Conservation (phyloP, 2,113 vertebrate genomes). For the Cervus canadensis region DNA sequence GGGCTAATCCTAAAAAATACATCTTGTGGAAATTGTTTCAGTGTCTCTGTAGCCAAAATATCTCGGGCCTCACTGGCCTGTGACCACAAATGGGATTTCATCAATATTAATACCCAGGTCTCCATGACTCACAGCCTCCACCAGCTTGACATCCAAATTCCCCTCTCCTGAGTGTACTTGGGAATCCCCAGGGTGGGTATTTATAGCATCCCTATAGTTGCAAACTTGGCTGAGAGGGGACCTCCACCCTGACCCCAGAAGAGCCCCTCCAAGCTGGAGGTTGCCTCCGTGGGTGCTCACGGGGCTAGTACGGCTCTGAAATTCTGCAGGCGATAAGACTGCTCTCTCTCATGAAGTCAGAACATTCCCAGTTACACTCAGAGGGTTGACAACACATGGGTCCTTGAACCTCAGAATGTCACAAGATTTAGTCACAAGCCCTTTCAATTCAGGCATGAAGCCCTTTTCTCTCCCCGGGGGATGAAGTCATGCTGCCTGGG, state of each 20-base stretch:
- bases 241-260: not conserved
- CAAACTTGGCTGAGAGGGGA: not conserved
- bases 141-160: not conserved
- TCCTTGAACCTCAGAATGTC: not conserved
- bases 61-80: not conserved
- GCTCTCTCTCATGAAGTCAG: not conserved
- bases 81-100: not conserved
- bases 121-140: not conserved
- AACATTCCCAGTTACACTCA: not conserved
- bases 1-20: not conserved
- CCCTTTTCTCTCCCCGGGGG: not conserved
- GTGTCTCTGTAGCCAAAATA: not conserved
- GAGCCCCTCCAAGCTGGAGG: not conserved
- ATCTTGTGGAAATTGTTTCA: not conserved
- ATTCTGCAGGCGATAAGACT: not conserved
- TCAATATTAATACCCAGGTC: not conserved
- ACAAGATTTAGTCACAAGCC: not conserved
- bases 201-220: not conserved
- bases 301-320: accelerated
- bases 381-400: not conserved
- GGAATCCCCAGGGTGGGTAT: not conserved
- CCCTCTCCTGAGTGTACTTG: not conserved
- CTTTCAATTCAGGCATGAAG: not conserved
- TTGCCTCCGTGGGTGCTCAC: accelerated
- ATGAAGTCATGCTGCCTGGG: not conserved